phyloP scores from a whole-genome alignment of 1,140 invertebrate species.

The Andricus grossulariae region DNA sequence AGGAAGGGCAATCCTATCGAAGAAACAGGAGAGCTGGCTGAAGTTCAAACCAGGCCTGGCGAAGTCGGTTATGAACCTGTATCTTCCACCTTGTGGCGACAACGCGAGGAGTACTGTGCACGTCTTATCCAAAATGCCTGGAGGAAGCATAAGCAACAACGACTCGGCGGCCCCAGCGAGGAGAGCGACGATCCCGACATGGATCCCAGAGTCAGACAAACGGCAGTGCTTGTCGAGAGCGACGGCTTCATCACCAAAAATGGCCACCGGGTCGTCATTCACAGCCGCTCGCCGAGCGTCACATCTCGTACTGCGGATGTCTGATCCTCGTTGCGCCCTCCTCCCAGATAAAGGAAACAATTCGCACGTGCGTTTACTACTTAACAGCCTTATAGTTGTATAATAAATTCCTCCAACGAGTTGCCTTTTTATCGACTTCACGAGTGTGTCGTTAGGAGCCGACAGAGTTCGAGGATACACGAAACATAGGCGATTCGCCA shows the following conservation, averaged over 20 bases:
- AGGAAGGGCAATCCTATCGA: conserved; percentile 94
- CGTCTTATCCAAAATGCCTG: conserved; percentile 96
- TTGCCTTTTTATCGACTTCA: conserved; percentile 70
- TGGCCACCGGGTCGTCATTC: conserved; percentile 92
- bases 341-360: conserved; percentile 16
- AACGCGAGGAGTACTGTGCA: conserved; percentile 97
- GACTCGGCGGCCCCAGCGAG: conserved; percentile 75
- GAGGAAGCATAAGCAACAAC: conserved; percentile 88
- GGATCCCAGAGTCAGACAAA: conserved; percentile 78
- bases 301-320: conserved; percentile 88
- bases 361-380: conserved; percentile 45
- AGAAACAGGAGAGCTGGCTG: conserved; percentile 88
- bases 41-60: conserved; percentile 85
- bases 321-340: conserved; percentile 74
- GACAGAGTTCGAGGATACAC: conserved; percentile 52
- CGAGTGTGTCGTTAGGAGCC: conserved; percentile 58
- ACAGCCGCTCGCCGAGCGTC: conserved; percentile 88
- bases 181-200: conserved; percentile 73
- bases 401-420: conserved; percentile 73
- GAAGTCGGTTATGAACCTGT: conserved; percentile 93
- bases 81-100: conserved; percentile 92
- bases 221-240: conserved; percentile 88
- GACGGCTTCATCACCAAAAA: conserved; percentile 88
- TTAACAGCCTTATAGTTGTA: conserved; percentile 72
- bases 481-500: conserved; percentile 13